These are phyloP conservation scores for Ptycholaimellus sp. DNA, from an alignment of 2,888 invertebrate species.

Conservation along the genomic window DNA sequence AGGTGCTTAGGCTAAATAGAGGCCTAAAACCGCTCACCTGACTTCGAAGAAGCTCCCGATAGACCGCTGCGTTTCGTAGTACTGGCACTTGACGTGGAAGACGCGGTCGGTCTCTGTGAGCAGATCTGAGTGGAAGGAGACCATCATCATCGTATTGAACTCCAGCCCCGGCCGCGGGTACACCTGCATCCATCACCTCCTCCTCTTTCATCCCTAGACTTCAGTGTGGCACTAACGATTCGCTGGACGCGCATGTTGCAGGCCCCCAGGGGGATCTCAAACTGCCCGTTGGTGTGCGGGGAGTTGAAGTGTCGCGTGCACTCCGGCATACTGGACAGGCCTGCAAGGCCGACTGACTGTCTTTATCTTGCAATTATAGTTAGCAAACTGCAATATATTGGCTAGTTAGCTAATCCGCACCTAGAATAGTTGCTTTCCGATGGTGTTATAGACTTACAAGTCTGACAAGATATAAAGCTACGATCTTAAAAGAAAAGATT, in stretches of 20 bases:
- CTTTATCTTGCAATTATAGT: too few species aligned
- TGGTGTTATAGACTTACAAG: too few species aligned
- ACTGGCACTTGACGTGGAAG: constrained; percentile 3
- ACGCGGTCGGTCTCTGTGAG: constrained; percentile 3
- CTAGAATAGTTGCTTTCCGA: too few species aligned
- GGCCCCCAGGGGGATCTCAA: not conserved
- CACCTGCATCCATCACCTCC: not conserved
- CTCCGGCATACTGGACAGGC: not conserved
- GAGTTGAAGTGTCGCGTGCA: not conserved
- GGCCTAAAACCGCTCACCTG: too few species aligned
- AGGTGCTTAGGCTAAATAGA: too few species aligned
- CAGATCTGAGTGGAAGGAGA: constrained; percentile 1
- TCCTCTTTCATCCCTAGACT: not conserved
- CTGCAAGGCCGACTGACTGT: too few species aligned
- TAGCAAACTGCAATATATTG: too few species aligned
- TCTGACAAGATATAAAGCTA: too few species aligned
- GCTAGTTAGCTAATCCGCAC: too few species aligned
- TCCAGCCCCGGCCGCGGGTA: constrained; percentile 1
- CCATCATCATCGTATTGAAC: constrained; percentile 2
- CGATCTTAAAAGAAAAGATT: too few species aligned
- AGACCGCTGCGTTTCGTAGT: not conserved
- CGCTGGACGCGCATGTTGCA: not conserved
- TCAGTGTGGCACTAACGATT: not conserved
- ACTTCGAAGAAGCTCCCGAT: constrained; percentile 1
- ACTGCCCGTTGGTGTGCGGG: not conserved